These are phyloP conservation scores for Eutolmus rufibarbis DNA, from an alignment of 2,888 invertebrate genomes.

Conservation along the genomic window DNA sequence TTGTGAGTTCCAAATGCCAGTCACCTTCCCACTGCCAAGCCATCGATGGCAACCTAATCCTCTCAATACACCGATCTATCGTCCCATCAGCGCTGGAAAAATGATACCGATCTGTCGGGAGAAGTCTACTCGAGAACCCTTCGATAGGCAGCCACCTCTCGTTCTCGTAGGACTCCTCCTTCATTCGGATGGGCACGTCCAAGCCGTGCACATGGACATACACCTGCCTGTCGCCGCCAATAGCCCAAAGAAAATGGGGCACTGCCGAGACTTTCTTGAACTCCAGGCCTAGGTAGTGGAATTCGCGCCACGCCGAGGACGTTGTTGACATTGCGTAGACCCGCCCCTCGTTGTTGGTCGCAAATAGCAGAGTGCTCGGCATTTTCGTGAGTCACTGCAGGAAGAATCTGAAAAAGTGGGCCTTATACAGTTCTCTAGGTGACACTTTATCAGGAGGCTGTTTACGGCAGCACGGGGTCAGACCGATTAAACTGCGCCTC, in stretches of 20 bases:
- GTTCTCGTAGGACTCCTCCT: slow-evolving; percentile 91
- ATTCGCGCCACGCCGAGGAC: slow-evolving; percentile 84
- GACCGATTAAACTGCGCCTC: not conserved
- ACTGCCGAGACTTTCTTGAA: slow-evolving; percentile 88
- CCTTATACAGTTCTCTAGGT: not conserved
- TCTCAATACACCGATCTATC: slow-evolving; percentile 77
- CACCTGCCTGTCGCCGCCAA: slow-evolving; percentile 91
- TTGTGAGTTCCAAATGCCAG: slow-evolving; percentile 84
- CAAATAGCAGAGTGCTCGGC: slow-evolving; percentile 79
- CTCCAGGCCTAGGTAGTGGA: slow-evolving; percentile 84
- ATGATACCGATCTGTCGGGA: slow-evolving; percentile 87
- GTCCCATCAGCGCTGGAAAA: slow-evolving; percentile 88
- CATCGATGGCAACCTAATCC: slow-evolving; percentile 87
- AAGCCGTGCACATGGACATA: slow-evolving; percentile 89
- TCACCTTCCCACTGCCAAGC: slow-evolving; percentile 98
- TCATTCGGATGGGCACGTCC: slow-evolving; percentile 88
- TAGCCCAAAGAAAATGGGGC: slow-evolving; percentile 88
- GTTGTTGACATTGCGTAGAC: slow-evolving; percentile 84
- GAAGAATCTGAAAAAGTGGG: not conserved
- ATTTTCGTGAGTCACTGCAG: slow-evolving; percentile 60
- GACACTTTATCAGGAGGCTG: not conserved
- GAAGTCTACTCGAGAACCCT: slow-evolving; percentile 81
- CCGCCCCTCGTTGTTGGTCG: slow-evolving; percentile 86
- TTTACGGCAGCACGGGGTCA: not conserved
- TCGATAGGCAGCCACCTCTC: slow-evolving; percentile 92